Evolutionary conservation across 2,797 vertebrate genomes (phyloP).

Genomic region (Sciurus carolinensis): DNA sequence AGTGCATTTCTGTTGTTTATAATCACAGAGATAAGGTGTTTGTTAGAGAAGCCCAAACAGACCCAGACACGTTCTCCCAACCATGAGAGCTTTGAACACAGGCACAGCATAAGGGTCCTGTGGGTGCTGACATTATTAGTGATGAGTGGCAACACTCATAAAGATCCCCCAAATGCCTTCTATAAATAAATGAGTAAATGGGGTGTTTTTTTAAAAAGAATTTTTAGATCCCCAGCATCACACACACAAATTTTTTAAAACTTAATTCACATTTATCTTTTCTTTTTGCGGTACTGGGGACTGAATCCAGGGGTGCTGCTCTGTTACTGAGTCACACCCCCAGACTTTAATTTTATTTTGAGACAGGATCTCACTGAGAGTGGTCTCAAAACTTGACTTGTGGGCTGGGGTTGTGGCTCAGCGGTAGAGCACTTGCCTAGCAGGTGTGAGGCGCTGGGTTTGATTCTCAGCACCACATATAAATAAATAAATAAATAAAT

Average conservation of each 20-base stretch:
- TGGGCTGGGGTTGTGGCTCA: too few relatives aligned
- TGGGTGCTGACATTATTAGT: not conserved
- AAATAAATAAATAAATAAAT: too few relatives aligned
- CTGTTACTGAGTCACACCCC: too few relatives aligned
- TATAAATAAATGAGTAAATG: not conserved
- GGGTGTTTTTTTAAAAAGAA: not conserved
- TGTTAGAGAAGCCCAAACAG: not conserved
- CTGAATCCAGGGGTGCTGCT: too few relatives aligned
- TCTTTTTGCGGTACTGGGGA: too few relatives aligned
- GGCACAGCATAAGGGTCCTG: not conserved
- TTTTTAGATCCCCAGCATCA: not conserved
- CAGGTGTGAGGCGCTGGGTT: too few relatives aligned
- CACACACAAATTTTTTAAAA: not conserved
- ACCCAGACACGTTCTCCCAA: not conserved
- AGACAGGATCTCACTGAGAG: too few relatives aligned
- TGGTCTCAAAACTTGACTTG: too few relatives aligned
- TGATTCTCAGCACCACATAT: too few relatives aligned
- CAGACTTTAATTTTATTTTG: not conserved
- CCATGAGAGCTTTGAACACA: not conserved
- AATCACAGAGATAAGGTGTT: not conserved
- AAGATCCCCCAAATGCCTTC: not conserved
- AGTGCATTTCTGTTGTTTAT: not conserved
- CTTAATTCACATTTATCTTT: not conserved
- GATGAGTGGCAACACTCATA: not conserved
- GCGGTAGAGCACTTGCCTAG: too few relatives aligned